These are phyloP conservation scores for Murina feae DNA, from an alignment of 2,113 vertebrate genomes.

Conservation along the genomic window DNA sequence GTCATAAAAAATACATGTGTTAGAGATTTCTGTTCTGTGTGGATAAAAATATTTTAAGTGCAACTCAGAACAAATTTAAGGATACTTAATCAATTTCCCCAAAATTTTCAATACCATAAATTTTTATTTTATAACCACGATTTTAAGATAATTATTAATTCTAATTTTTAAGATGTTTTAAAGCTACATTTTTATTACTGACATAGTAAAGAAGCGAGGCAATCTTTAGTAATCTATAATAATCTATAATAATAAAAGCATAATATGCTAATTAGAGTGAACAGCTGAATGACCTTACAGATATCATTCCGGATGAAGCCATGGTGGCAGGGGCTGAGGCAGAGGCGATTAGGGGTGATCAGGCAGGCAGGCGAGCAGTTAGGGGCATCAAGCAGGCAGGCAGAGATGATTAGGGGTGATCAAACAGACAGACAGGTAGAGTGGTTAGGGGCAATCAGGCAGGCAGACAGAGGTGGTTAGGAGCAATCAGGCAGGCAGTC, in stretches of 20 bases:
- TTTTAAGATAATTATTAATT: neutral
- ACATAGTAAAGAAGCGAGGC: neutral
- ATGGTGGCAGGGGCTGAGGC: too few relatives aligned
- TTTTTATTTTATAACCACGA: neutral
- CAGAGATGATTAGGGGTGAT: too few relatives aligned
- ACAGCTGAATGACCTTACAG: too few relatives aligned
- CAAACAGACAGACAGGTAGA: too few relatives aligned
- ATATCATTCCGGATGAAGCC: too few relatives aligned
- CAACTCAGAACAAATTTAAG: neutral
- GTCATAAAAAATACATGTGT: neutral
- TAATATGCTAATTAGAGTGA: too few relatives aligned
- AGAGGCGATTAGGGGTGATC: too few relatives aligned
- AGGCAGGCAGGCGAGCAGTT: too few relatives aligned
- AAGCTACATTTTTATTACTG: neutral
- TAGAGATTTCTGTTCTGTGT: neutral
- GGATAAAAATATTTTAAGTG: neutral
- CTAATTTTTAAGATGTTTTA: neutral
- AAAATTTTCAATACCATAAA: neutral
- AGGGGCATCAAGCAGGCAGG: too few relatives aligned
- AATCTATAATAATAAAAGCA: neutral
- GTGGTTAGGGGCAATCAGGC: too few relatives aligned
- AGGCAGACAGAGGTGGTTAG: too few relatives aligned
- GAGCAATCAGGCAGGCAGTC: too few relatives aligned
- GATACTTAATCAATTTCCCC: neutral
- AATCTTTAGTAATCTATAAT: neutral